phyloP scores from a whole-genome alignment of 2,113 vertebrate species.

The Fukomys damarensis region DNA sequence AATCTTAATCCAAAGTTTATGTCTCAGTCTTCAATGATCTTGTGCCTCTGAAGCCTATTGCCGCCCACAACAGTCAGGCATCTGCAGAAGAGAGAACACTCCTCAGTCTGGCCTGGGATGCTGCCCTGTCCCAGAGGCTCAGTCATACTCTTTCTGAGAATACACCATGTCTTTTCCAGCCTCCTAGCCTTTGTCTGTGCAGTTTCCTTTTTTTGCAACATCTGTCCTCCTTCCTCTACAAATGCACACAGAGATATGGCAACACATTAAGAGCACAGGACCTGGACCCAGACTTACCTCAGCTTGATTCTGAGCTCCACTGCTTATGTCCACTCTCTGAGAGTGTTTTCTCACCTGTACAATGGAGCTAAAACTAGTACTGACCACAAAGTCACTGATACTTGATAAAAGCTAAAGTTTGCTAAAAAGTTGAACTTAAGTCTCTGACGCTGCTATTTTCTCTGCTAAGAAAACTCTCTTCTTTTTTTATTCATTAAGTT shows the following conservation, averaged over 20 bases:
- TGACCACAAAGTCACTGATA: neutral
- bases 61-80: neutral
- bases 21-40: neutral
- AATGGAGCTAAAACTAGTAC: neutral
- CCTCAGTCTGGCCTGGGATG: neutral
- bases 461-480: neutral
- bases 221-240: neutral
- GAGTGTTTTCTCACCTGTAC: neutral
- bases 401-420: constrained; percentile 15
- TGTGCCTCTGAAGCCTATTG: neutral
- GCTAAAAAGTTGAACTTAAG: neutral
- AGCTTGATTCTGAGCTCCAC: neutral
- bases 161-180: neutral
- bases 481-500: neutral
- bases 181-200: neutral
- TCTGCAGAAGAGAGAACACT: constrained; percentile 46
- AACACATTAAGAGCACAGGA: neutral
- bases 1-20: neutral
- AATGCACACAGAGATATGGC: neutral
- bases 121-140: neutral
- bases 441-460: neutral
- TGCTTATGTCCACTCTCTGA: neutral
- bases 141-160: neutral
- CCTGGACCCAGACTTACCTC: neutral
- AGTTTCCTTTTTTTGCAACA: neutral